Evolutionary conservation across 1,140 invertebrate genomes (phyloP).

Genomic region (Formica exsecta): DNA sequence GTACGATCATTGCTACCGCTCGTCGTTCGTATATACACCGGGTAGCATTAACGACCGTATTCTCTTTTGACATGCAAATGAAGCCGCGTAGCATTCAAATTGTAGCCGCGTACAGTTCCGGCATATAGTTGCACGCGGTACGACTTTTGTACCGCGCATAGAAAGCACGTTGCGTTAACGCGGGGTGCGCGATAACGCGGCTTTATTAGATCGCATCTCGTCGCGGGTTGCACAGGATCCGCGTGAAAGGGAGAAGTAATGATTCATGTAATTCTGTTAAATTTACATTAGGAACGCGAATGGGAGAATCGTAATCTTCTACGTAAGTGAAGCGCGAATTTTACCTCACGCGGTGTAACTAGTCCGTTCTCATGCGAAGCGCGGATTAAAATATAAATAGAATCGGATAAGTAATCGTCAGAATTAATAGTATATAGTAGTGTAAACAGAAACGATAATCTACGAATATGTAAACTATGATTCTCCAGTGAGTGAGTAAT

Average conservation of each 20-base stretch:
- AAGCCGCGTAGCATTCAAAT: slow-evolving; percentile 43
- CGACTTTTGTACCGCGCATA: slow-evolving; percentile 26
- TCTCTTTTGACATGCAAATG: slow-evolving; percentile 57
- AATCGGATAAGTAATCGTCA: background rate
- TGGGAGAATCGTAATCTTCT: background rate
- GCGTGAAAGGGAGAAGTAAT: slow-evolving; percentile 32
- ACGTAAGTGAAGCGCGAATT: background rate
- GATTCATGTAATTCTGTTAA: background rate
- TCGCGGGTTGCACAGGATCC: background rate
- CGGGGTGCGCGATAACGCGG: slow-evolving; percentile 30
- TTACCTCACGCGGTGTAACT: background rate
- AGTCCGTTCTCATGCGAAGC: background rate
- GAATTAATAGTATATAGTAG: background rate
- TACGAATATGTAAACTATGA: background rate
- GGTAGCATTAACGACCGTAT: slow-evolving; percentile 39
- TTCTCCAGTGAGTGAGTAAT: background rate
- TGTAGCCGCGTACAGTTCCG: slow-evolving; percentile 30
- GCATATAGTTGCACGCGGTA: slow-evolving; percentile 6
- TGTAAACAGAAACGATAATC: background rate
- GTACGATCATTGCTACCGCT: slow-evolving; percentile 31
- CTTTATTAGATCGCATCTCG: slow-evolving; percentile 43
- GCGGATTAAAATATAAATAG: background rate
- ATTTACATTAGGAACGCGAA: background rate
- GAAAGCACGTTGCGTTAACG: slow-evolving; percentile 32
- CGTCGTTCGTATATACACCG: slow-evolving; percentile 13